These are phyloP conservation scores for Takifugu ocellatus DNA, from an alignment of 2,797 vertebrate species.

Conservation along the genomic window DNA sequence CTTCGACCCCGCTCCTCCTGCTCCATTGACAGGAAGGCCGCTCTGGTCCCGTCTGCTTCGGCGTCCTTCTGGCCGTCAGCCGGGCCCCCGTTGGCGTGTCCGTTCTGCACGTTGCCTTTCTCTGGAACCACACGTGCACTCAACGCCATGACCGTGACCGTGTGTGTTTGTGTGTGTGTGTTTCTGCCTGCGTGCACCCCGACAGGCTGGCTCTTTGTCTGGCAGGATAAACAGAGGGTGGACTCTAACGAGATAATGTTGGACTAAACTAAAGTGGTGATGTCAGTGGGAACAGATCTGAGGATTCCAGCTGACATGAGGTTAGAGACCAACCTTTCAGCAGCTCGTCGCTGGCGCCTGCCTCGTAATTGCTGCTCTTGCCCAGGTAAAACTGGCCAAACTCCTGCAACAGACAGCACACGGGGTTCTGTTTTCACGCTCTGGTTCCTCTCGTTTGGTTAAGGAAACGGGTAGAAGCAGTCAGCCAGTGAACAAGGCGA, in stretches of 20 bases:
- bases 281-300: no score
- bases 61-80: neutral
- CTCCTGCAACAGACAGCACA: slow-evolving; percentile 56
- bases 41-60: slow-evolving; percentile 3
- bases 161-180: no score
- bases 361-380: slow-evolving; percentile 64
- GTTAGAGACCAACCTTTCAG: slow-evolving; percentile 66
- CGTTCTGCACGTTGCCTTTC: slow-evolving; percentile 33
- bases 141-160: no score
- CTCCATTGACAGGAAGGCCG: slow-evolving; percentile 50
- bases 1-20: slow-evolving; percentile 12
- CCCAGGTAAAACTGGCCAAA: slow-evolving; percentile 79
- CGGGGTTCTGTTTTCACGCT: no score
- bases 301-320: no score
- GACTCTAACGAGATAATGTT: slow-evolving; percentile 57
- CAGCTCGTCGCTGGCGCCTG: slow-evolving; percentile 70
- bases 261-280: neutral
- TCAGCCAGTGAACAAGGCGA: no score
- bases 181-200: no score
- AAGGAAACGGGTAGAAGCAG: no score
- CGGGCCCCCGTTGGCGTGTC: slow-evolving; percentile 29
- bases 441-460: no score
- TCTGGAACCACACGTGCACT: slow-evolving; percentile 2
- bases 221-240: slow-evolving; percentile 32
- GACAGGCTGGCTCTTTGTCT: slow-evolving; percentile 59